Evolutionary conservation across 2,113 vertebrate species (phyloP).

Genomic region (Ibidorhyncha struthersii): DNA sequence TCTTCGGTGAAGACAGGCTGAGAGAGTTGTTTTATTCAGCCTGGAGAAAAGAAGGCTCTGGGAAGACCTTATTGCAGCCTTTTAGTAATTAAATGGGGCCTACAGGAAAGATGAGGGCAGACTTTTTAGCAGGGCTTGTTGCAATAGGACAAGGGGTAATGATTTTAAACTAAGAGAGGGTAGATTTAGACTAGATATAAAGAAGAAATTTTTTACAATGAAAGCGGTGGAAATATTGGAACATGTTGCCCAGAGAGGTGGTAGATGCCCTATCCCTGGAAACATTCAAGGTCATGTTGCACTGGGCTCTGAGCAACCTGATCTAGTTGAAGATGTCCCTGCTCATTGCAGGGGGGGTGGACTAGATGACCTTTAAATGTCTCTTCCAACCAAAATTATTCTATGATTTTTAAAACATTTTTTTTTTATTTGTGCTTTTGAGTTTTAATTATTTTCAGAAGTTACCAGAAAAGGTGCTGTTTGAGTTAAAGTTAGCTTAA

Average conservation of each 20-base stretch:
- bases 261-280: neutral
- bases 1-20: neutral
- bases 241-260: neutral
- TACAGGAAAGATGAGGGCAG: neutral
- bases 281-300: neutral
- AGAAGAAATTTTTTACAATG: neutral
- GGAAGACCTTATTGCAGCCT: neutral
- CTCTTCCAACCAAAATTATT: neutral
- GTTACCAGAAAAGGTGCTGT: neutral
- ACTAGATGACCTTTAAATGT: neutral
- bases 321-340: neutral
- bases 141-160: neutral
- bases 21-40: neutral
- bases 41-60: neutral
- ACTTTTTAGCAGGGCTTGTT: neutral
- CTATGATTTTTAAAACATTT: neutral
- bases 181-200: neutral
- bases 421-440: neutral
- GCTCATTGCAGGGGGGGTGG: neutral
- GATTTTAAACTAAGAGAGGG: neutral
- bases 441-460: neutral
- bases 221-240: neutral
- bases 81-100: neutral
- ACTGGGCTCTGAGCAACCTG: neutral
- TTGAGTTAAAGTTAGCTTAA: neutral